Base-by-base conservation (phyloP, 2,113 vertebrate genomes). In the Oryzias celebensis region DNA sequence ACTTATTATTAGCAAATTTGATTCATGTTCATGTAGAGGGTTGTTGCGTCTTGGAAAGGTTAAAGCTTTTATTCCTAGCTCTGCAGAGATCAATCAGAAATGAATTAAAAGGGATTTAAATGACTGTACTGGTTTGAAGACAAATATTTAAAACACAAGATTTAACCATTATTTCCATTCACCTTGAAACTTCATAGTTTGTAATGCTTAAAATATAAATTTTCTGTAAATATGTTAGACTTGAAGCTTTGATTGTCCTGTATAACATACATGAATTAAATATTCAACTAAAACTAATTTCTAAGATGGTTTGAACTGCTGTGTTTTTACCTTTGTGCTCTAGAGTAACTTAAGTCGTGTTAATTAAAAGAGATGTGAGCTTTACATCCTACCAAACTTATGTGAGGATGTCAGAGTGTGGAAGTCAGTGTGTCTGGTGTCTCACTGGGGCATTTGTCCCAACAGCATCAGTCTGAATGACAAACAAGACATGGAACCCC, bases 81-180 rank as follows among this genome's bases (percentile, higher is more conserved):
- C 67, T 65, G 56, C 44, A 20, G 63, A 28, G 47, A 62, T 16
- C 58, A 23, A 64, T 69, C 64, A 65, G 80, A 84, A 87, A 83
- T 8, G 14, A 22, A 80, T 88, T 69, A 85, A 82, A 86, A 75
- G 49, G 80, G 83, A 87, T 83, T 36, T 36, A 80, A 85, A 85
- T 85, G 85, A 81, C 76, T 86, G 83, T 78, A 55, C 41, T 57
- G 80, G 75, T 68, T 54, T 64, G 74, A 49, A 71, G 52, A 81
- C 55, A n/a, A 16, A 69, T 48, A 56, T 4, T 14, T 41, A 18
- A 36, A 36, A 12, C 36, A 6, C 26, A 28, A 28, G 26, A 36
- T 36, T 36, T 36, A 36, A 36, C 1, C 8, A 36, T 12, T 3
- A 36, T 36, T 36, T 36, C 36, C 8, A 36, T 36, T 36, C 10